Conservation (phyloP, 2,113 vertebrate species). For the Gracilinanus agilis region DNA sequence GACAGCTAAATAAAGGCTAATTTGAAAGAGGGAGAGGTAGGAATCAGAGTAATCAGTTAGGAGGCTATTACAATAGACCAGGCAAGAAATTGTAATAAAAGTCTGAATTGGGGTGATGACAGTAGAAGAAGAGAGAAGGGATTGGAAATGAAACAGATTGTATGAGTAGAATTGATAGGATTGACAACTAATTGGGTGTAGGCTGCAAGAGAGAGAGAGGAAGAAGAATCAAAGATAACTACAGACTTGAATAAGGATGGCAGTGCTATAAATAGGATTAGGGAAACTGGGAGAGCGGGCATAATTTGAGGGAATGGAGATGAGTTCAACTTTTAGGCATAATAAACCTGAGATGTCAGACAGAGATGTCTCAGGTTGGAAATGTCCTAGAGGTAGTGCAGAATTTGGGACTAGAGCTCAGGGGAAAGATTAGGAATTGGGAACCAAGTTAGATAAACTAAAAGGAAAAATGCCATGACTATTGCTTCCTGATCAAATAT, state of each 20-base stretch:
- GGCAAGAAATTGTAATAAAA: not conserved
- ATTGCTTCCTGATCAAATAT: slow-evolving; percentile 7
- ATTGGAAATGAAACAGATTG: not conserved
- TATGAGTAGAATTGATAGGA: not conserved
- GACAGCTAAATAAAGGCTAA: not conserved
- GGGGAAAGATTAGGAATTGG: not conserved
- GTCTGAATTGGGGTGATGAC: not conserved
- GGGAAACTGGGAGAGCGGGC: not conserved
- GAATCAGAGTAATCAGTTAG: not conserved
- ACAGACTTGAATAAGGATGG: not conserved
- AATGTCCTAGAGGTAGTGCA: not conserved
- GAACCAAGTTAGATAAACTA: not conserved
- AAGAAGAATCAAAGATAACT: not conserved
- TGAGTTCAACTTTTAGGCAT: not conserved
- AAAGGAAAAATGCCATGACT: not conserved
- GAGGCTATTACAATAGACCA: not conserved
- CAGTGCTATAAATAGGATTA: not conserved
- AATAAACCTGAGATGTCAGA: not conserved
- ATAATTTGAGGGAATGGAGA: not conserved
- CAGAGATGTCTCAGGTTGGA: not conserved
- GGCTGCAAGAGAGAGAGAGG: not conserved
- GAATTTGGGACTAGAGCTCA: not conserved
- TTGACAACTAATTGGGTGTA: not conserved
- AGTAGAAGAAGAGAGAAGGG: not conserved
- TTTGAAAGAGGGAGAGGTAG: not conserved